Conservation (phyloP, 2,113 vertebrate genomes). For the Poeciliopsis occidentalis region DNA sequence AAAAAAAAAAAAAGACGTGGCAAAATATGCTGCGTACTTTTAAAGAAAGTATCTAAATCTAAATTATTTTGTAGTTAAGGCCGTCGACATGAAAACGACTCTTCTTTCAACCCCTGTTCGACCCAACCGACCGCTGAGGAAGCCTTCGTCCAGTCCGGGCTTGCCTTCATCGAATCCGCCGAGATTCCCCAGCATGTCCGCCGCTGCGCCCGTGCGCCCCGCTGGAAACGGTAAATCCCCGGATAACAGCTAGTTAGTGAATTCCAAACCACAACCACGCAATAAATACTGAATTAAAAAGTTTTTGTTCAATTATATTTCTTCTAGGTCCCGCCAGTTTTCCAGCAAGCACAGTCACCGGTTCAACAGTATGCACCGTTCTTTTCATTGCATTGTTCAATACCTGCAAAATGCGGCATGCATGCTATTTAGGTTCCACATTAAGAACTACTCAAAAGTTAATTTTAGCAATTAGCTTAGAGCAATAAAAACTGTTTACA, state of each 20-base stretch:
- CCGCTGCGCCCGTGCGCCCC: background rate
- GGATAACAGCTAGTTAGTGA: no score
- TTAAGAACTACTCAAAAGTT: background rate
- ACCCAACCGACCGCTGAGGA: conserved; percentile 73
- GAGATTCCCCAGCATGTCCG: background rate
- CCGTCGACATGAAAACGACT: conserved; percentile 49
- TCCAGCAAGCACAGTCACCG: background rate
- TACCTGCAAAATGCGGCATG: background rate
- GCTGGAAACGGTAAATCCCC: conserved; percentile 31
- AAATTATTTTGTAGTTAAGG: background rate
- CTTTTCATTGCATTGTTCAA: background rate
- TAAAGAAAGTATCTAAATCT: background rate
- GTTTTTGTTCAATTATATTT: background rate
- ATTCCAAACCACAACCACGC: no score
- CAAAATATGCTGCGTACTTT: background rate
- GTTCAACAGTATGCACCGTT: conserved; percentile 39
- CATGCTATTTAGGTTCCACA: background rate
- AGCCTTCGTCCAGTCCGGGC: conserved; percentile 54
- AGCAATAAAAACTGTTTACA: background rate
- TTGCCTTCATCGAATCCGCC: background rate
- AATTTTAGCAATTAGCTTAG: background rate
- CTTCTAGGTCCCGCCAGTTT: background rate
- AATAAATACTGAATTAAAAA: no score
- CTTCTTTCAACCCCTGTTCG: conserved; percentile 24
- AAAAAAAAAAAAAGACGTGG: background rate